A percentile compares a stretch with the other conserved stretches of the same genome.
phyloP scores from a whole-genome alignment of 2,113 vertebrate species.

The Martes martes region DNA sequence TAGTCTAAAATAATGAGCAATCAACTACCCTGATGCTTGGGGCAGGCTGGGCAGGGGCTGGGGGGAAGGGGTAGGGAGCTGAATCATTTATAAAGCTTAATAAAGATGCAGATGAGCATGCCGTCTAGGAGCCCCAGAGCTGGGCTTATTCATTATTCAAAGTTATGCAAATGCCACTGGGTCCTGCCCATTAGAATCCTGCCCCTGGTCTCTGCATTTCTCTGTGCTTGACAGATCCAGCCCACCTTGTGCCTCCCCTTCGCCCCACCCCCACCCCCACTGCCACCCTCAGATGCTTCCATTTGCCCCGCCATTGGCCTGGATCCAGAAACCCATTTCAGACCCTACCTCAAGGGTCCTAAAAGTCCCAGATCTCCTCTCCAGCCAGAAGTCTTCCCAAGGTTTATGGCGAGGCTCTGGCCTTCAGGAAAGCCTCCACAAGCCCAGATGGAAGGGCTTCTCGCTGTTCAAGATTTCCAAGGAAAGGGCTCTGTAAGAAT shows the following conservation, averaged over 20 bases:
- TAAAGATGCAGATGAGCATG: slow-evolving; percentile 85
- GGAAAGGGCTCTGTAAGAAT: not conserved
- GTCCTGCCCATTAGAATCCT: slow-evolving; percentile 60
- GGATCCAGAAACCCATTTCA: not conserved
- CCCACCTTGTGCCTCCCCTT: not conserved
- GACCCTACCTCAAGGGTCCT: not conserved
- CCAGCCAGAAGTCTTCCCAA: not conserved
- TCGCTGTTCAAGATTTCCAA: not conserved
- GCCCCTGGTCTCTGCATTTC: not conserved
- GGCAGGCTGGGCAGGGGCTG: slow-evolving; percentile 14
- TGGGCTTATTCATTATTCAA: slow-evolving; percentile 84
- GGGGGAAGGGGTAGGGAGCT: slow-evolving; percentile 59
- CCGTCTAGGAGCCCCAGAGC: slow-evolving; percentile 76
- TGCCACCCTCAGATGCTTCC: not conserved
- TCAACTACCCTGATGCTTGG: slow-evolving; percentile 66
- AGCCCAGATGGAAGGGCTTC: not conserved
- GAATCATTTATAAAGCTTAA: slow-evolving; percentile 85
- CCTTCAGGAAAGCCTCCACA: not conserved
- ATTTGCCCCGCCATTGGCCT: not conserved
- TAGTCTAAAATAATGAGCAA: slow-evolving; percentile 69
- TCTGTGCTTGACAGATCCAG: not conserved
- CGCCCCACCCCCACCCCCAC: too few relatives aligned
- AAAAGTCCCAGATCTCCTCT: not conserved
- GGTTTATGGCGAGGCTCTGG: not conserved
- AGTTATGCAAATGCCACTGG: slow-evolving; percentile 76